These are phyloP conservation scores for Mactra quadrangularis DNA, from an alignment of 1,140 invertebrate species.

Conservation along the genomic window DNA sequence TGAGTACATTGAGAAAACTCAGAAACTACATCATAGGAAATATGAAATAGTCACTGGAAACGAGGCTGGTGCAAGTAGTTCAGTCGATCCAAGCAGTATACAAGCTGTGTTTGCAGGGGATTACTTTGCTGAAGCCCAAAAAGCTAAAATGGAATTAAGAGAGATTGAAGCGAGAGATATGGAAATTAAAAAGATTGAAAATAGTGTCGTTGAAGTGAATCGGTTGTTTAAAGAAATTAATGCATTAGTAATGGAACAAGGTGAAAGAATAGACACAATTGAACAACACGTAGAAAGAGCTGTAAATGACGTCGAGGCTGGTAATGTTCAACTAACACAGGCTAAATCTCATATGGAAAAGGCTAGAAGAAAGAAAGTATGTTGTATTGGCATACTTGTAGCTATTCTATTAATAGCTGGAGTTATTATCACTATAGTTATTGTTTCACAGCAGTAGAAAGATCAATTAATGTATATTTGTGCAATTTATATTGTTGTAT, in stretches of 20 bases:
- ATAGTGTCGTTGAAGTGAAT: conserved; percentile 59
- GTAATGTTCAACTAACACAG: conserved; percentile 32
- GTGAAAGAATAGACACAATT: conserved; percentile 51
- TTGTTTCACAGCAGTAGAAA: conserved; percentile 45
- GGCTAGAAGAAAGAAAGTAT: conserved; percentile 57
- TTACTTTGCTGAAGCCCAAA: conserved; percentile 47
- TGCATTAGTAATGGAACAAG: conserved; percentile 56
- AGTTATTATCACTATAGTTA: conserved; percentile 36
- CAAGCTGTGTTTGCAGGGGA: conserved; percentile 53
- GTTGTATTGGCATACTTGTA: conserved; percentile 41
- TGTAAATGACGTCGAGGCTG: conserved; percentile 11
- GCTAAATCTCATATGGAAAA: conserved; percentile 18
- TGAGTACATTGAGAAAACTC: conserved; percentile 52
- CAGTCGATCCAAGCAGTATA: conserved; percentile 32
- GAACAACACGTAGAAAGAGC: conserved; percentile 40
- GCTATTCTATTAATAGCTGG: conserved; percentile 35
- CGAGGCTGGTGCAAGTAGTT: conserved; percentile 14
- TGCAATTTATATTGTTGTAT: background rate
- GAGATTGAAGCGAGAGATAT: conserved; percentile 44
- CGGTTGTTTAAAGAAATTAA: conserved; percentile 58
- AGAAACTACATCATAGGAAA: conserved; percentile 54
- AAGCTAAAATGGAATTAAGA: conserved; percentile 39
- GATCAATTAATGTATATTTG: background rate
- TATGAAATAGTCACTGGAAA: conserved; percentile 50
- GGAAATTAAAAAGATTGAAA: conserved; percentile 60